A percentile compares a stretch with the other conserved stretches of the same genome.
These are phyloP conservation scores for Archaeoteleia sp. DNA, from an alignment of 2,888 invertebrate species.

Conservation along the genomic window DNA sequence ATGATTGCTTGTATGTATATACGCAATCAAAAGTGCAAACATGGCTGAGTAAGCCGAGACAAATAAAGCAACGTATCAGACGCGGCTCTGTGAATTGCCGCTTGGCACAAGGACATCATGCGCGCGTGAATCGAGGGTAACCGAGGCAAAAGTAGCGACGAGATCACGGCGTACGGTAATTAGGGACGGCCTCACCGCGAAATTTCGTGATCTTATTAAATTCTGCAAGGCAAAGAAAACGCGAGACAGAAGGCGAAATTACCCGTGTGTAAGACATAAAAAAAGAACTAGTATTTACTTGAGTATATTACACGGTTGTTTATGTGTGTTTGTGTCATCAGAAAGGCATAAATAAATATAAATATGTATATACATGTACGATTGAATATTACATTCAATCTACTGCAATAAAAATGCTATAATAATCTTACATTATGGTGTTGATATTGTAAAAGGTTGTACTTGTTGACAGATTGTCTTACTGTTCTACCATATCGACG, in stretches of 20 bases:
- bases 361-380: too few relatives aligned
- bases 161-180: constrained; percentile 57
- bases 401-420: too few relatives aligned
- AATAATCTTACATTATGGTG: too few relatives aligned
- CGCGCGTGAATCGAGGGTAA: constrained; percentile 52
- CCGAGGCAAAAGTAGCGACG: constrained; percentile 49
- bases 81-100: constrained; percentile 39
- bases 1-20: constrained; percentile 50
- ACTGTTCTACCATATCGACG: too few relatives aligned
- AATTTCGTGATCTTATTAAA: constrained; percentile 70
- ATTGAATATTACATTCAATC: too few relatives aligned
- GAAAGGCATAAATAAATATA: too few relatives aligned
- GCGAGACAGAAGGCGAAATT: constrained; percentile 32
- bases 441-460: too few relatives aligned
- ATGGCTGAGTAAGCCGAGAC: constrained; percentile 47
- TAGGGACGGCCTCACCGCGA: constrained; percentile 70
- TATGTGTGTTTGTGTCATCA: too few relatives aligned
- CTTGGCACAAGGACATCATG: constrained; percentile 42
- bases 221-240: constrained; percentile 51
- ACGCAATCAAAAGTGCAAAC: constrained; percentile 53
- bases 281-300: too few relatives aligned
- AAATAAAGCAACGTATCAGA: constrained; percentile 48
- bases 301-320: too few relatives aligned
- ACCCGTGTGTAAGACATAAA: too few relatives aligned
- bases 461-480: too few relatives aligned